These are phyloP conservation scores for Ectemnius lituratus DNA, from an alignment of 2,888 invertebrate species.

Conservation along the genomic window DNA sequence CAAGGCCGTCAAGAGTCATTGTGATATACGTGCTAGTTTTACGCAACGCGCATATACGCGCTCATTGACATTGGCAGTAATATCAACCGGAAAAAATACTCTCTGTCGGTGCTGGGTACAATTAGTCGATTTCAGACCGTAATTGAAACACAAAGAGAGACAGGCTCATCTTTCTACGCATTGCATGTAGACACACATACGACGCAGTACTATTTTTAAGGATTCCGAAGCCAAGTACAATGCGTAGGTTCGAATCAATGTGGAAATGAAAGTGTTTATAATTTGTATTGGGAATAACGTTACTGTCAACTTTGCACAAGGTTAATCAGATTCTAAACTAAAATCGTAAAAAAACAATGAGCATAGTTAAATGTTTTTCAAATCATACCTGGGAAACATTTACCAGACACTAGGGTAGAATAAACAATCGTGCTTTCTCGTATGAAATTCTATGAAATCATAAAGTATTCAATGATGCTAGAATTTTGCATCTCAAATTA, in stretches of 20 bases:
- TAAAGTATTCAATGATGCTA: not conserved
- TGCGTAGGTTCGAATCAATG: too few species aligned
- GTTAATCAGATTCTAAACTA: too few species aligned
- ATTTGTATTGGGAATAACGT: too few species aligned
- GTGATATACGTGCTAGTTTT: not conserved
- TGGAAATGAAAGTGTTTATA: too few species aligned
- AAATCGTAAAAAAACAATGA: not conserved
- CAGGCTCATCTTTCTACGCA: not conserved
- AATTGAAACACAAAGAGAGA: conserved; percentile 14
- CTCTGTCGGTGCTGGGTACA: conserved; percentile 15
- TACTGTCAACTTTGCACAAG: too few species aligned
- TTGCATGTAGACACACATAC: not conserved
- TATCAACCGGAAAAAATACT: conserved; percentile 34
- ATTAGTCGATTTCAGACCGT: conserved; percentile 29
- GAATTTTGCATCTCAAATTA: conserved; percentile 21
- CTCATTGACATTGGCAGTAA: conserved; percentile 18
- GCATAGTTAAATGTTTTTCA: not conserved
- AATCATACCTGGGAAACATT: conserved; percentile 20
- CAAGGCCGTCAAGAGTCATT: not conserved
- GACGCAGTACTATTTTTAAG: too few species aligned
- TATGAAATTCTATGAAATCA: too few species aligned
- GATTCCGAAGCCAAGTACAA: too few species aligned
- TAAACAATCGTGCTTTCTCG: conserved; percentile 26
- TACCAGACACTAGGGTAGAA: conserved; percentile 43
- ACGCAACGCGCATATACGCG: not conserved